Evolutionary conservation across 2,888 invertebrate genomes (phyloP).

Genomic region (Harmothoe impar): DNA sequence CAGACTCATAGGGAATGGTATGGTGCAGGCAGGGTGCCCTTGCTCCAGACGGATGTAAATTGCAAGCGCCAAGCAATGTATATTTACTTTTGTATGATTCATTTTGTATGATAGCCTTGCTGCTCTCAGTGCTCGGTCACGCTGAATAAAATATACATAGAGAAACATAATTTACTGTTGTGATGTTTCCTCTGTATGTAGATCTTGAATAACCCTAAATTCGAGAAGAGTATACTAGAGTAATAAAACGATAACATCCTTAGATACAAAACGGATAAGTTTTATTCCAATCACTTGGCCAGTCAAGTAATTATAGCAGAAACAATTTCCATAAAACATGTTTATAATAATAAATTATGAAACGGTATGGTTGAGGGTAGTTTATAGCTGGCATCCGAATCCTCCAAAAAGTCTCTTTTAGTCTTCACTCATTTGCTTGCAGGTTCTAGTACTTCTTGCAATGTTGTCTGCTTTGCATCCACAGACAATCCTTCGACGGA

Average conservation of each 20-base stretch:
- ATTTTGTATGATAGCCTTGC: constrained; percentile 61
- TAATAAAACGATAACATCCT: neutral
- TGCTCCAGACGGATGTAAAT: constrained; percentile 56
- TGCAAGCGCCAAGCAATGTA: constrained; percentile 57
- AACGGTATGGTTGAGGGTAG: too few relatives aligned
- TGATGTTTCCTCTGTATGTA: neutral
- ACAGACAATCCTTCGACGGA: neutral
- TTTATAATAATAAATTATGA: too few relatives aligned
- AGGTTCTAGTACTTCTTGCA: too few relatives aligned
- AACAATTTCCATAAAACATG: too few relatives aligned
- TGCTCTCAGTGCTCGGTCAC: constrained; percentile 59
- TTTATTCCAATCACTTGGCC: too few relatives aligned
- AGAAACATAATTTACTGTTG: constrained; percentile 14
- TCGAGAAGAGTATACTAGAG: too few relatives aligned
- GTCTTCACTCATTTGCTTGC: too few relatives aligned
- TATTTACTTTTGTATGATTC: constrained; percentile 60
- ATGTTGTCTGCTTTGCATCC: neutral
- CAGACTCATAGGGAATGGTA: neutral
- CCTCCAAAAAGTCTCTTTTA: too few relatives aligned
- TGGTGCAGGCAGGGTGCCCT: neutral
- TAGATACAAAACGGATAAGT: neutral
- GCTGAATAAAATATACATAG: constrained; percentile 56
- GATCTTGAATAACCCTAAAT: too few relatives aligned
- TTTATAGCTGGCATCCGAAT: too few relatives aligned
- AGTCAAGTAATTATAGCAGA: too few relatives aligned